Evolutionary conservation across 2,888 invertebrate species (phyloP).

Genomic region (Aleiodes leptofemur): DNA sequence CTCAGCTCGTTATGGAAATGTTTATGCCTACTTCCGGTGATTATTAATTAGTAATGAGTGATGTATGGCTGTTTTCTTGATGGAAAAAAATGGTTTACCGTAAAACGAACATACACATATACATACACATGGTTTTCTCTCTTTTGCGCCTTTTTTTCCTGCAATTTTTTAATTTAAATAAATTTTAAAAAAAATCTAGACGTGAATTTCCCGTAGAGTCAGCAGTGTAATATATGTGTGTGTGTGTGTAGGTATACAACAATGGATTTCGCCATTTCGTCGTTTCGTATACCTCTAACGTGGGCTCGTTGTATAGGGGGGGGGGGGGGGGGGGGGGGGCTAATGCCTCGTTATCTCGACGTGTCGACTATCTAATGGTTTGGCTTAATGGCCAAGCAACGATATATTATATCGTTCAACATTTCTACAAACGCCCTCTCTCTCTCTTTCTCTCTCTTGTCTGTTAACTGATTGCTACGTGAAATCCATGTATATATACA

Average conservation of each 20-base stretch:
- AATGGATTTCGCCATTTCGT: slow-evolving; percentile 28
- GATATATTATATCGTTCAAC: slow-evolving; percentile 72
- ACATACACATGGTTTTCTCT: too few species aligned
- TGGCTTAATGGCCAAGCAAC: slow-evolving; percentile 72
- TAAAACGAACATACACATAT: too few species aligned
- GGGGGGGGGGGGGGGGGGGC: slow-evolving; percentile 54
- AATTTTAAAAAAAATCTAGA: slow-evolving; percentile 21
- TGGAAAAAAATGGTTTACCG: background rate
- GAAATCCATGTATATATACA: slow-evolving; percentile 54
- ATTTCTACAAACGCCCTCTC: slow-evolving; percentile 68
- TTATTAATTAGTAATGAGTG: slow-evolving; percentile 22
- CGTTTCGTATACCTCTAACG: slow-evolving; percentile 60
- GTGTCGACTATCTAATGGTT: slow-evolving; percentile 75
- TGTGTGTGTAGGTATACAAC: slow-evolving; percentile 26
- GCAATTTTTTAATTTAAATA: background rate
- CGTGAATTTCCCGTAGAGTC: slow-evolving; percentile 3
- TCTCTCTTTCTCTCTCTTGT: background rate
- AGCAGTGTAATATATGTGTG: slow-evolving; percentile 8
- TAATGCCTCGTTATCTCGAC: slow-evolving; percentile 75
- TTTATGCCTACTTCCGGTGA: slow-evolving; percentile 7
- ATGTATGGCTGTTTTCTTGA: slow-evolving; percentile 9
- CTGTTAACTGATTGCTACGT: slow-evolving; percentile 50
- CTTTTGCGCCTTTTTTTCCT: too few species aligned
- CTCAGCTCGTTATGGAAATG: slow-evolving; percentile 24
- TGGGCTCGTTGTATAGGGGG: slow-evolving; percentile 61